Conservation (phyloP, 2,797 vertebrate species). For the Phalloptychus januarius region DNA sequence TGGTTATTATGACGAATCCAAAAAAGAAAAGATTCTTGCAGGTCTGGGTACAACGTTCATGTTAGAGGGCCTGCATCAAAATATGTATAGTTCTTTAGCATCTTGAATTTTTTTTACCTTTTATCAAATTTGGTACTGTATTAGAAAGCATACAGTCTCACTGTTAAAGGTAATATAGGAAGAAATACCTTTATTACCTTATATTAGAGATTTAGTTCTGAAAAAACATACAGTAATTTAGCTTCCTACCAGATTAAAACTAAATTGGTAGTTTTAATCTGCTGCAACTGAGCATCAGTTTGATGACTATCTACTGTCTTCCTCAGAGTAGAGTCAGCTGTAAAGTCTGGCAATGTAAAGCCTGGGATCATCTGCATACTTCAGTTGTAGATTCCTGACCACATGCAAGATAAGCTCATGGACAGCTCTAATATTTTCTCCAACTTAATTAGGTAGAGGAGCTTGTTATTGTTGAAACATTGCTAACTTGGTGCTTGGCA, state of each 20-base stretch:
- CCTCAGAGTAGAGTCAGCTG: background rate
- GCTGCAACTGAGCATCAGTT: no score
- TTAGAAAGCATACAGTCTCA: background rate
- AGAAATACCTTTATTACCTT: background rate
- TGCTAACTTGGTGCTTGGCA: background rate
- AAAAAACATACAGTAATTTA: background rate
- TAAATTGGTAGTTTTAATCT: no score
- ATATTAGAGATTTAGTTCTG: background rate
- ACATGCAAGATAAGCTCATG: background rate
- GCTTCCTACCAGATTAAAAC: background rate
- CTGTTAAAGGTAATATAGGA: background rate
- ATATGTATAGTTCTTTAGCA: background rate
- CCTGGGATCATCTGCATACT: background rate
- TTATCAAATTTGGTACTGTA: background rate
- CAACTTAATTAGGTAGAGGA: background rate
- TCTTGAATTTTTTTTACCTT: background rate
- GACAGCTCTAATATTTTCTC: background rate
- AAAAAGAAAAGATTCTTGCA: background rate
- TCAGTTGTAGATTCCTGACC: background rate
- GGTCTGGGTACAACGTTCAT: background rate
- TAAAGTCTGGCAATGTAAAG: background rate
- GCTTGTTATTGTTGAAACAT: background rate
- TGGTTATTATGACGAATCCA: background rate
- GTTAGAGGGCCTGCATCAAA: background rate
- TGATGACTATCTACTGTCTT: no score